Base-by-base conservation (phyloP, 2,888 invertebrate species). In the Neoitamus cyanurus region DNA sequence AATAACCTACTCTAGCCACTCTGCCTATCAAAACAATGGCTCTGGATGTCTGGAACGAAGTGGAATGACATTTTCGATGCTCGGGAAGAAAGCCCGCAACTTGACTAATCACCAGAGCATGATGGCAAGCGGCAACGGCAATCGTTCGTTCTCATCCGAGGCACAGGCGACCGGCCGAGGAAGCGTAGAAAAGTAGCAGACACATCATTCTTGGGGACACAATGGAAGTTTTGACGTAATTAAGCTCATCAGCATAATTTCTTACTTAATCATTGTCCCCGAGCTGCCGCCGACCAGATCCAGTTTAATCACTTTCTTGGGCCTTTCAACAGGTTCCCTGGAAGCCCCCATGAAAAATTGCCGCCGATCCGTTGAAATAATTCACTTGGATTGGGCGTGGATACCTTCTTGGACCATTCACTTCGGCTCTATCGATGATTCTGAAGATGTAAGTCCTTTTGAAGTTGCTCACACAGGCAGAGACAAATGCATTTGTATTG, bases 161-260 rank as follows among this genome's bases (percentile, higher is more conserved):
- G 25, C 28, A 25, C 28, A 42, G 85, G 37, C n/a, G n/a, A n/a
- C 68, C 34, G 36, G 15, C 46, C 34, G 82, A 3, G n/a, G 75
- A 80, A 85, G 83, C 68, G 84, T 84, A 84, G 68, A 84, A 72
- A 84, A 84, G 77, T 77, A 84, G 69, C 84, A 70, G 70, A 78
- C 78, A 70, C 84, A 84, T 84, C 48, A 31, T 48, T 84, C 72
- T 80, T 83, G 25, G 68, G n/a, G 48, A 72, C 69, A 77, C 46
- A 85, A 75, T 75, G 31, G 69, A 77, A 68, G 77, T 83, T 85
- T 83, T 83, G 85, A 84, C 77, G 78, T 72, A 85, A 82, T 85
- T 85, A 85, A 48, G 78, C 85, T 85, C 82, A 84, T 85, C 83
- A 85, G 34, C 83, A 85, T 85, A 83, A 83, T 83, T 83, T 75